A percentile compares a stretch with the other conserved stretches of the same genome.
Evolutionary conservation across 1,140 invertebrate genomes (phyloP).

Genomic region (Drosophila virilis): DNA sequence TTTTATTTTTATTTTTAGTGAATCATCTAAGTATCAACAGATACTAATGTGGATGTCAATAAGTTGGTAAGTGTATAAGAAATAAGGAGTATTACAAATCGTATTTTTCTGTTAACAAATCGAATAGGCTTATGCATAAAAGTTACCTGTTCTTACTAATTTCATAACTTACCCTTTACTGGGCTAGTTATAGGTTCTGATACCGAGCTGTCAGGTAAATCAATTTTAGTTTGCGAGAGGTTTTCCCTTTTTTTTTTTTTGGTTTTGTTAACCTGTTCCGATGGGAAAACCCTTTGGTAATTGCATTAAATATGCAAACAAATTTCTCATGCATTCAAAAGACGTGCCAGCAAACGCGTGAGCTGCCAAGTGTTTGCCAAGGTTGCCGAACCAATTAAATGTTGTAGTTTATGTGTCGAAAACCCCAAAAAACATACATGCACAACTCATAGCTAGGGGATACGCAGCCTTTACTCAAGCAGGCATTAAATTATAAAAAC

Average conservation of each 20-base stretch:
- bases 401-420: conserved; percentile 68
- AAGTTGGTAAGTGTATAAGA: too few relatives aligned
- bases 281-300: conserved; percentile 75
- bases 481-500: conserved; percentile 80
- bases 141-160: background rate
- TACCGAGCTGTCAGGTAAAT: conserved; percentile 60
- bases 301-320: conserved; percentile 82
- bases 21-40: too few relatives aligned
- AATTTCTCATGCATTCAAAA: conserved; percentile 48
- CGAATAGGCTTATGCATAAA: background rate
- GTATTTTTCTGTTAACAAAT: too few relatives aligned
- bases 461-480: conserved; percentile 70
- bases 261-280: conserved; percentile 36
- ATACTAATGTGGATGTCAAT: too few relatives aligned
- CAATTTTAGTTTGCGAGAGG: conserved; percentile 50
- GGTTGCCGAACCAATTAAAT: conserved; percentile 74
- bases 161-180: conserved; percentile 35
- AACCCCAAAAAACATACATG: conserved; percentile 20
- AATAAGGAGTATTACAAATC: too few relatives aligned
- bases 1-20: too few relatives aligned
- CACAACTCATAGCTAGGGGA: conserved; percentile 63
- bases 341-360: conserved; percentile 47
- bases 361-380: conserved; percentile 45
- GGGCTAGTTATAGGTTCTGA: conserved; percentile 28
- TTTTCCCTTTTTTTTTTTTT: conserved; percentile 25